A percentile compares a stretch with the other conserved stretches of the same genome.
These are phyloP conservation scores for Onychomys torridus DNA, from an alignment of 2,797 vertebrate species.

Conservation along the genomic window DNA sequence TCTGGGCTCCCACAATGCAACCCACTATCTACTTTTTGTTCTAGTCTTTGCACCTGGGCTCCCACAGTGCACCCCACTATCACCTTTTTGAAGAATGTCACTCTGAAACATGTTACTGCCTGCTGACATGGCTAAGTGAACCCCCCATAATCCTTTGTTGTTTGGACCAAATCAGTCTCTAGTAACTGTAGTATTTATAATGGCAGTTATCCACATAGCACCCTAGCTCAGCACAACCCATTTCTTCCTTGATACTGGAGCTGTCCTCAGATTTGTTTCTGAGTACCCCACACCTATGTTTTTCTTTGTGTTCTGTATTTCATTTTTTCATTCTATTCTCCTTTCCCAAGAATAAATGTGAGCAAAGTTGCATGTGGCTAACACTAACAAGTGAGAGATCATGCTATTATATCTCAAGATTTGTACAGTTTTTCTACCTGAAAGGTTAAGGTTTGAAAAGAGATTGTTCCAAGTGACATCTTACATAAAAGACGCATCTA, in stretches of 20 bases:
- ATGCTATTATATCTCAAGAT: background rate
- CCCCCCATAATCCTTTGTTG: background rate
- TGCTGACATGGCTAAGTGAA: background rate
- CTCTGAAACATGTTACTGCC: background rate
- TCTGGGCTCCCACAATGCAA: conserved; percentile 22
- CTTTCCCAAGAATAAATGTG: background rate
- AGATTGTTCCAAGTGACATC: conserved; percentile 66
- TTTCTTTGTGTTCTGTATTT: background rate
- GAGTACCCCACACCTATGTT: background rate
- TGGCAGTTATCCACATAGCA: background rate
- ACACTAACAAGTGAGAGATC: background rate
- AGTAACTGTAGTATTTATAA: background rate
- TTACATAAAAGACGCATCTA: conserved; percentile 72
- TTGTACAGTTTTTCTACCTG: background rate
- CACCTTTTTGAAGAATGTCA: background rate
- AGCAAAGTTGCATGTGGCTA: background rate
- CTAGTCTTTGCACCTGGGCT: conserved; percentile 59
- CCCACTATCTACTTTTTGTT: background rate
- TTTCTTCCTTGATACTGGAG: background rate
- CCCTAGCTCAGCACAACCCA: background rate
- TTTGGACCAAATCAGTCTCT: background rate
- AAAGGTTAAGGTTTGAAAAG: conserved; percentile 66
- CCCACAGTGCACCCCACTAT: background rate
- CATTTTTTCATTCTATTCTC: background rate
- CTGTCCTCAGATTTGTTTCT: background rate